Percentiles rank a stretch among this genome's conserved stretches.
Conservation (phyloP, 2,888 invertebrate species). For the Danaus chrysippus region DNA sequence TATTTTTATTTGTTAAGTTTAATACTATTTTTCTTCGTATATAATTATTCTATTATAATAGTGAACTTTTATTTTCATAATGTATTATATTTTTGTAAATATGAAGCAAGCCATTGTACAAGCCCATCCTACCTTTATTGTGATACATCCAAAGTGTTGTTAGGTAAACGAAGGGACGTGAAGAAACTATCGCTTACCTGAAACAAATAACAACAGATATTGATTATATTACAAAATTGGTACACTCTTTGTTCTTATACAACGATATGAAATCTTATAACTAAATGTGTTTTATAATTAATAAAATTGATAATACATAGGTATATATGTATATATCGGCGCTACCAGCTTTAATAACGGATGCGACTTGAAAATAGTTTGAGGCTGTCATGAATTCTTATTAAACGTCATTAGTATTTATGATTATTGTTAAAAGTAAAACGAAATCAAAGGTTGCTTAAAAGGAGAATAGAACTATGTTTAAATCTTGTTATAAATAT, state of each 20-base stretch:
- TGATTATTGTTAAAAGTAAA: too few species aligned
- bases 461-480: too few species aligned
- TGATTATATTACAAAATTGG: constrained; percentile 25
- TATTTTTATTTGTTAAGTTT: too few species aligned
- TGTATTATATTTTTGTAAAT: background rate
- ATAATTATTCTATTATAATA: background rate
- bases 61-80: background rate
- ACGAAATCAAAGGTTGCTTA: too few species aligned
- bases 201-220: constrained; percentile 50
- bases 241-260: constrained; percentile 16
- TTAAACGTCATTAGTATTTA: too few species aligned
- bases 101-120: background rate
- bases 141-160: constrained; percentile 16
- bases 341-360: too few species aligned
- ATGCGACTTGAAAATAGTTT: too few species aligned
- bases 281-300: background rate
- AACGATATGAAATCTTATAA: constrained; percentile 3
- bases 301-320: too few species aligned
- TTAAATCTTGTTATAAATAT: too few species aligned
- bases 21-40: too few species aligned
- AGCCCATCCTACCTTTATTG: constrained; percentile 19
- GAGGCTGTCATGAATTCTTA: too few species aligned
- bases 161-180: constrained; percentile 21
- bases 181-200: constrained; percentile 51
- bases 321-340: too few species aligned